phyloP scores from a whole-genome alignment of 2,888 invertebrate species.

The Luperina nickerlii region DNA sequence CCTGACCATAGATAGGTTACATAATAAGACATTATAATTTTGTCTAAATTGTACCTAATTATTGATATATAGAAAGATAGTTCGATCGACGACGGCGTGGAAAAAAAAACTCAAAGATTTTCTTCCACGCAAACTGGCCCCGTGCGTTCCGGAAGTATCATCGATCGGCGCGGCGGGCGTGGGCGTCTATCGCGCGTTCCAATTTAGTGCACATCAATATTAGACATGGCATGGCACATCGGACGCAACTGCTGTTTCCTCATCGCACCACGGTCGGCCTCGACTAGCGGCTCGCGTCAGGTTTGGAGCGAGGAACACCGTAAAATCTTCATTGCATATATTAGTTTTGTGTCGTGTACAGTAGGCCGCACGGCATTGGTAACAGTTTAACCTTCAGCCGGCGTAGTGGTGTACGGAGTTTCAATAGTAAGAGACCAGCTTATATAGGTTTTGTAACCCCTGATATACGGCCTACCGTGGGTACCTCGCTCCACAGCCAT shows the following conservation, averaged over 20 bases:
- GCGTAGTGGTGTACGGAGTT: background rate
- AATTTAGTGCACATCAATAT: slow-evolving; percentile 53
- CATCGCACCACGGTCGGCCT: slow-evolving; percentile 16
- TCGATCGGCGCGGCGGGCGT: slow-evolving; percentile 9
- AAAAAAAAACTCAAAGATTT: slow-evolving; percentile 17
- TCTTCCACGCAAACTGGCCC: slow-evolving; percentile 32
- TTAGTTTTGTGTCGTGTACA: slow-evolving; percentile 33
- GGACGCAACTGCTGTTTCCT: slow-evolving; percentile 49
- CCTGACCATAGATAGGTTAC: slow-evolving; percentile 37
- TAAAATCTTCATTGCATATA: slow-evolving; percentile 37
- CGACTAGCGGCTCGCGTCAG: slow-evolving; percentile 8
- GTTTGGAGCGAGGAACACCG: slow-evolving; percentile 45
- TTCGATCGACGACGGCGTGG: background rate
- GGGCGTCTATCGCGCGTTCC: slow-evolving; percentile 39
- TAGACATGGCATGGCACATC: slow-evolving; percentile 40
- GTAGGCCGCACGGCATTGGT: background rate
- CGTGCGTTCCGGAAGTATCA: slow-evolving; percentile 45
- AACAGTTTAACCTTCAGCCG: background rate
- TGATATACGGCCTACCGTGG: background rate
- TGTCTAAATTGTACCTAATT: slow-evolving; percentile 28
- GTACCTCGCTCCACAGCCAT: slow-evolving; percentile 10
- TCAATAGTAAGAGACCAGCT: background rate
- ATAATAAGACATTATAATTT: slow-evolving; percentile 19
- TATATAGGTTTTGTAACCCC: background rate
- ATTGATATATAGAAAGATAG: slow-evolving; percentile 7